Evolutionary conservation across 2,113 vertebrate species (phyloP).

Genomic region (Sander vitreus): DNA sequence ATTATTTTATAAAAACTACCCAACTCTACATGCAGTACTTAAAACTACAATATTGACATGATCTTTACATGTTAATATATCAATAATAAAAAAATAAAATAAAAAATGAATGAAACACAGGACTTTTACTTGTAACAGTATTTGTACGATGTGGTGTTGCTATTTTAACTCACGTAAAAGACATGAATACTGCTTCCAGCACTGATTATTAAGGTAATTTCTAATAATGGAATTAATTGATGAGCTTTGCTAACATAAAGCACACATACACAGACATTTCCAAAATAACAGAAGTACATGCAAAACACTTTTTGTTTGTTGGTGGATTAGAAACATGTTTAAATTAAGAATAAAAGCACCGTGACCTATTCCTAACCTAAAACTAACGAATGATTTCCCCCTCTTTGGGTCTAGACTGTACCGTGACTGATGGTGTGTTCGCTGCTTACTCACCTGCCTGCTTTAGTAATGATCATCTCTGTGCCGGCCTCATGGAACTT

Average conservation of each 20-base stretch:
- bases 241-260: neutral
- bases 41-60: neutral
- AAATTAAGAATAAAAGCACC: neutral
- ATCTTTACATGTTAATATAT: neutral
- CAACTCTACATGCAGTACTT: neutral
- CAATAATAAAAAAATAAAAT: neutral
- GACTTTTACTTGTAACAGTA: neutral
- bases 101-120: neutral
- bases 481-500: slow-evolving; percentile 97
- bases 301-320: neutral
- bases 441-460: slow-evolving; percentile 91
- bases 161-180: neutral
- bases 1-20: neutral
- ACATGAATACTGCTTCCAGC: neutral
- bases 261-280: neutral
- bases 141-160: neutral
- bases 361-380: neutral
- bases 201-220: neutral
- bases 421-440: neutral
- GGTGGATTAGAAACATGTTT: neutral
- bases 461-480: slow-evolving; percentile 99
- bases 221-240: neutral
- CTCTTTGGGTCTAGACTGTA: too few species aligned
- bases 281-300: neutral
- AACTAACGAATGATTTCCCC: neutral